phyloP scores from a whole-genome alignment of 2,113 vertebrate species.

The Setophaga petechia region DNA sequence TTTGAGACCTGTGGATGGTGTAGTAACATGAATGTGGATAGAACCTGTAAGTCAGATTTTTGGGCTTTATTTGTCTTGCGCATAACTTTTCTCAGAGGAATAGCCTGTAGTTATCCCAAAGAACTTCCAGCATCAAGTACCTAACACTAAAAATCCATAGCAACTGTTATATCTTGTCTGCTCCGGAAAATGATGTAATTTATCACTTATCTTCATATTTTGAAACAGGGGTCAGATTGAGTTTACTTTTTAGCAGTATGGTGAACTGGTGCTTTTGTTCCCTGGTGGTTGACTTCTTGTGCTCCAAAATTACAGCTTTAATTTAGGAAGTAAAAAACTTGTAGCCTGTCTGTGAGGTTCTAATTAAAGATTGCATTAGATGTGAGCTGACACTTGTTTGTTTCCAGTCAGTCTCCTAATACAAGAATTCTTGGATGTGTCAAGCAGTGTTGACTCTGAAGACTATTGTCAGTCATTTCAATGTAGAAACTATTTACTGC shows the following conservation, averaged over 20 bases:
- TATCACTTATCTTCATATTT: background rate
- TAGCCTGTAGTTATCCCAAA: background rate
- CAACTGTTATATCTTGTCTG: background rate
- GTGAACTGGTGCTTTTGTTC: background rate
- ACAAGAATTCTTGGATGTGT: background rate
- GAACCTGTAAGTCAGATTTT: background rate
- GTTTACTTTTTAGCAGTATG: background rate
- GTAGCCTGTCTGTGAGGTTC: background rate
- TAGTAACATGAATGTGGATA: background rate
- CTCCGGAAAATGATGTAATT: background rate
- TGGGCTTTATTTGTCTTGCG: slow-evolving; percentile 1
- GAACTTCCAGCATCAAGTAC: background rate
- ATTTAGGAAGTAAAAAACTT: slow-evolving; percentile 1
- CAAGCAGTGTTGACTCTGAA: background rate
- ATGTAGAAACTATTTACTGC: background rate
- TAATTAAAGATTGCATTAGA: slow-evolving; percentile 31
- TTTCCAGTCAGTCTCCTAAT: slow-evolving; percentile 22
- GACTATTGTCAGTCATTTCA: background rate
- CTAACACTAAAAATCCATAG: background rate
- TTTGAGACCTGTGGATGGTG: slow-evolving; percentile 5
- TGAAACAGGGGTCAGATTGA: background rate
- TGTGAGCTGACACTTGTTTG: slow-evolving; percentile 21
- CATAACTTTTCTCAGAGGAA: background rate
- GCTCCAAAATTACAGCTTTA: slow-evolving; percentile 18
- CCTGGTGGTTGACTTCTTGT: background rate